These are phyloP conservation scores for Graphium colonna DNA, from an alignment of 2,888 invertebrate genomes.

Conservation along the genomic window DNA sequence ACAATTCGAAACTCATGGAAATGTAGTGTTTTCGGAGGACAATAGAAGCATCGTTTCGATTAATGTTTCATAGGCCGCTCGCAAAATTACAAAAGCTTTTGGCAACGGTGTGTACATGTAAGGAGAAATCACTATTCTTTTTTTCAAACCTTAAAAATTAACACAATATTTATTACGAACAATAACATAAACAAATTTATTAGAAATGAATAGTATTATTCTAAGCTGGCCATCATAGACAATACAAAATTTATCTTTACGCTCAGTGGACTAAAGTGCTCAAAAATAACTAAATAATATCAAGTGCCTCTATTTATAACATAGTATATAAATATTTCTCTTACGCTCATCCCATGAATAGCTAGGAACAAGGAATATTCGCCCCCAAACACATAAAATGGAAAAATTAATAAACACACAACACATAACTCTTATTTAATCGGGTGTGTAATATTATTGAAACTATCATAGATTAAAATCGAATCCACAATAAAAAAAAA, in stretches of 20 bases:
- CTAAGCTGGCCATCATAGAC: not conserved
- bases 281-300: slow-evolving; percentile 2
- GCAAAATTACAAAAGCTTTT: not conserved
- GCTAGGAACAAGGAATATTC: slow-evolving; percentile 10
- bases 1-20: not conserved
- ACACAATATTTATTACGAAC: not conserved
- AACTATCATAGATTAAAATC: slow-evolving; percentile 16
- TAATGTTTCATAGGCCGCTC: not conserved
- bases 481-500: not conserved
- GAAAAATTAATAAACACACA: slow-evolving; percentile 1
- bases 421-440: not conserved
- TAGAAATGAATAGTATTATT: not conserved
- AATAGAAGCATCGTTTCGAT: not conserved
- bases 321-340: slow-evolving; percentile 7
- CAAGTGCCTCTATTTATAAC: slow-evolving; percentile 5
- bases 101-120: not conserved
- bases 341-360: slow-evolving; percentile 18
- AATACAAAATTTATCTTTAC: not conserved
- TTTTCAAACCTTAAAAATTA: not conserved
- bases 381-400: slow-evolving; percentile 10
- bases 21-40: not conserved
- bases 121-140: not conserved
- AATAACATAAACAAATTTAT: not conserved
- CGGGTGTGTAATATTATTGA: slow-evolving; percentile 19
- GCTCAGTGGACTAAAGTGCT: slow-evolving; percentile 11